Base-by-base conservation (phyloP, 1,140 invertebrate genomes). In the Teleopsis dalmanni region DNA sequence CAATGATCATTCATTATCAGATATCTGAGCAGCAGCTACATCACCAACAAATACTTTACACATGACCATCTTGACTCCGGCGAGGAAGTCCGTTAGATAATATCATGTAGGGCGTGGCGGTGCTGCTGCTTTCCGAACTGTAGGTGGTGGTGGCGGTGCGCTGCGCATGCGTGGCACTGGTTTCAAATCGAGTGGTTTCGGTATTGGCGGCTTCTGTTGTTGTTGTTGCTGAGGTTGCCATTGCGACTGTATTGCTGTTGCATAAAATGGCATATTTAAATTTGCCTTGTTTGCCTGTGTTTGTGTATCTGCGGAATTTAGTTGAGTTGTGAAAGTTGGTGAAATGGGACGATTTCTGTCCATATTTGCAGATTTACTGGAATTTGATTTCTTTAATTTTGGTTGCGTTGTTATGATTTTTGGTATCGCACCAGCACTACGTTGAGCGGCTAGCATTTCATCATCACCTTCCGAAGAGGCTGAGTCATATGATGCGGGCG, bases 401-500 rank as follows among this genome's bases (percentile, higher is more conserved):
- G 22, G 71, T 63, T 51, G 70, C 60, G 67, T 69, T 49, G 73
- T 69, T 36, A 64, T 63, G 10, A 72, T 63, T 54, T 75, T 76
- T 26, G 72, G 70, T 35, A 59, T 55, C 9, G 18, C 14, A 33
- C 40, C 38, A 16, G 34, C 35, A 29, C 31, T 46, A 27, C 11
- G 58, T 40, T 41, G 59, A 51, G 59, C 51, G 38, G 70, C 71
- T 1, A 60, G 60, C 16, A 54, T 62, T 42, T 72, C 76, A 45
- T 80, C 79, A 3, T 72, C 77, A 45, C 81, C 79, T 42, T 81
- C 80, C 40, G 77, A 78, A 14, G 63, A 66, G 34, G 73, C 71
- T 21, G 75, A 73, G 23, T 77, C 76, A 10, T 80, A 82, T 3
- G 79, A 79, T n/a, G 79, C 77, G 23, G 79, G 74, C 21, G 76